phyloP scores from a whole-genome alignment of 2,797 vertebrate species.

The Bovichtus variegatus region DNA sequence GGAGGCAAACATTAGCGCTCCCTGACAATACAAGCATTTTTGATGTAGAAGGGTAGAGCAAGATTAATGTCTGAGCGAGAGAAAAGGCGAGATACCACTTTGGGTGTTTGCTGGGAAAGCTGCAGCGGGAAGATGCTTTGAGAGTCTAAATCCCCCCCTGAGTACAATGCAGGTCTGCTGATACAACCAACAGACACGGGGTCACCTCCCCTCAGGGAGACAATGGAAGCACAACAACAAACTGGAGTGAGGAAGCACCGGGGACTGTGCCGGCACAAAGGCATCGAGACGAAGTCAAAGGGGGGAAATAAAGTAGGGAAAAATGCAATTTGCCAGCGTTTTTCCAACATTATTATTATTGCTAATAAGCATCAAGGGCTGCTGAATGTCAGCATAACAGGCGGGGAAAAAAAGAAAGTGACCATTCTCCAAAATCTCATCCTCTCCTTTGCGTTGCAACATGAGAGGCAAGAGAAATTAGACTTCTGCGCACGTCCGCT shows the following conservation, averaged over 20 bases:
- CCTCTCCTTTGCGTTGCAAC: constrained; percentile 11
- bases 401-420: constrained; percentile 41
- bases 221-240: constrained; percentile 82
- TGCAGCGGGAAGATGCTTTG: constrained; percentile 86
- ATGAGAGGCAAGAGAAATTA: constrained; percentile 37
- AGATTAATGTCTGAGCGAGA: constrained; percentile 89
- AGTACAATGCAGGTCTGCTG: constrained; percentile 86
- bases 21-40: constrained; percentile 84
- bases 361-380: constrained; percentile 76
- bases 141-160: constrained; percentile 87
- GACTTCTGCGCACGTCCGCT: constrained; percentile 24
- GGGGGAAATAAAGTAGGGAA: constrained; percentile 41
- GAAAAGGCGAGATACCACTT: constrained; percentile 87
- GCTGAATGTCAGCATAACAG: constrained; percentile 68
- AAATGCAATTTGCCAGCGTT: constrained; percentile 64
- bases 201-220: constrained; percentile 87
- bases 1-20: constrained; percentile 86
- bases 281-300: constrained; percentile 43
- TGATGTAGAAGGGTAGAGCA: constrained; percentile 86
- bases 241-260: constrained; percentile 71
- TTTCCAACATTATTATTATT: constrained; percentile 70
- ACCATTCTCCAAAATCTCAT: constrained; percentile 50
- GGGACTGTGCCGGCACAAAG: constrained; percentile 73
- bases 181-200: constrained; percentile 88
- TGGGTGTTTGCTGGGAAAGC: constrained; percentile 86